phyloP scores from a whole-genome alignment of 2,888 invertebrate species.

The Heliconius ismenius region DNA sequence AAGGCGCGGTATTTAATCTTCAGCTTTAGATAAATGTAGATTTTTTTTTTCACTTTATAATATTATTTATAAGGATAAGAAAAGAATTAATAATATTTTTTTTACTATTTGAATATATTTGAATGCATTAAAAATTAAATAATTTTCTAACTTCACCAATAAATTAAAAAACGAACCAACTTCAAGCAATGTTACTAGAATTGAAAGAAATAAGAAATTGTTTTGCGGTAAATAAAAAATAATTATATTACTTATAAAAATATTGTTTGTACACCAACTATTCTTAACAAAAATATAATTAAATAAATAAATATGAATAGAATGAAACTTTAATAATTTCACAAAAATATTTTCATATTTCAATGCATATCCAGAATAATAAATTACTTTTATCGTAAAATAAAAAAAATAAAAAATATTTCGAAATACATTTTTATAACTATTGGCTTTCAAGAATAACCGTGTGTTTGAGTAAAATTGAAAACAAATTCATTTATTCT shows the following conservation, averaged over 20 bases:
- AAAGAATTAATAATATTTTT: not conserved
- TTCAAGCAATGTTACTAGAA: not conserved
- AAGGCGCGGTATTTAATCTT: too few relatives aligned
- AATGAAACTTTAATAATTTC: not conserved
- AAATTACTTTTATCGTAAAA: not conserved
- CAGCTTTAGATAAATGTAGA: not conserved
- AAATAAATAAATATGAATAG: too few relatives aligned
- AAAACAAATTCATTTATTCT: conserved; percentile 2
- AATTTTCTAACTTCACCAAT: not conserved
- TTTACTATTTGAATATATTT: not conserved
- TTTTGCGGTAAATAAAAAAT: too few relatives aligned
- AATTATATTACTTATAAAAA: too few relatives aligned
- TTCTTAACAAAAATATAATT: too few relatives aligned
- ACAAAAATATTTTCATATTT: not conserved
- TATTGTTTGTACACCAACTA: too few relatives aligned
- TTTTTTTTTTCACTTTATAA: not conserved
- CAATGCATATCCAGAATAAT: not conserved
- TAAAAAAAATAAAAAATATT: not conserved
- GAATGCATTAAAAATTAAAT: not conserved
- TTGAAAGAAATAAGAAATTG: not conserved
- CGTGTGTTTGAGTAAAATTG: not conserved
- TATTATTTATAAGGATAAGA: not conserved
- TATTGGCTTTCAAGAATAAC: not conserved
- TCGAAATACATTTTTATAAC: not conserved
- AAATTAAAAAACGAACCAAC: not conserved